These are phyloP conservation scores for Ascaphus truei DNA, from an alignment of 2,113 vertebrate species.

Conservation along the genomic window DNA sequence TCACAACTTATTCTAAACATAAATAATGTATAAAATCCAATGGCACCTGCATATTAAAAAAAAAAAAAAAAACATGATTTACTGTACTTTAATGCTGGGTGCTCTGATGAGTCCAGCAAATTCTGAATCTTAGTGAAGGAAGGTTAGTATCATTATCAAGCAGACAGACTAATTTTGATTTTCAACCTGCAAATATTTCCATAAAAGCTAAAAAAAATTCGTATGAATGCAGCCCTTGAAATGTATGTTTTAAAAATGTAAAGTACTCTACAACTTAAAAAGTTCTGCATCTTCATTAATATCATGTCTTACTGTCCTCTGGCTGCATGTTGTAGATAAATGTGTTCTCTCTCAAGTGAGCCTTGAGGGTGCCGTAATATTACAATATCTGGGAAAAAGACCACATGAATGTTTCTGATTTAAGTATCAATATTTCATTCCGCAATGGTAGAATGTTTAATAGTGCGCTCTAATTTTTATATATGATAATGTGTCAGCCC, in stretches of 20 bases:
- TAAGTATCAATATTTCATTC: conserved; percentile 29
- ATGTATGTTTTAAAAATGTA: conserved; percentile 3
- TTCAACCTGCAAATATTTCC: neutral
- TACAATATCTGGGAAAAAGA: conserved; percentile 26
- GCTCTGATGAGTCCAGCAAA: neutral
- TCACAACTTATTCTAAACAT: no score
- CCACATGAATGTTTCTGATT: conserved; percentile 13
- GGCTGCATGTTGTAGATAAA: conserved; percentile 7
- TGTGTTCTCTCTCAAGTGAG: conserved; percentile 20
- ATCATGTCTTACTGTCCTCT: conserved; percentile 17
- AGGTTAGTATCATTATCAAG: neutral
- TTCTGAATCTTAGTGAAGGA: neutral
- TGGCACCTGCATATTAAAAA: no score
- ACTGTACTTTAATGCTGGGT: neutral
- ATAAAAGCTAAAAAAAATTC: neutral
- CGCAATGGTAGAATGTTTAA: conserved; percentile 12
- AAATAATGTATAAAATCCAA: no score
- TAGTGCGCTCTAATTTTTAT: conserved; percentile 25
- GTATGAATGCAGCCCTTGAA: conserved; percentile 1
- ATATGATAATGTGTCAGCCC: conserved; percentile 20
- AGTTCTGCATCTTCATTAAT: conserved; percentile 28
- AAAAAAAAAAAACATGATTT: no score
- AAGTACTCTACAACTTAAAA: conserved; percentile 2
- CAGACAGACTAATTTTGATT: neutral
- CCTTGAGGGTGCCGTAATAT: conserved; percentile 24